phyloP scores from a whole-genome alignment of 1,140 invertebrate genomes.

The Penaeus japonicus region DNA sequence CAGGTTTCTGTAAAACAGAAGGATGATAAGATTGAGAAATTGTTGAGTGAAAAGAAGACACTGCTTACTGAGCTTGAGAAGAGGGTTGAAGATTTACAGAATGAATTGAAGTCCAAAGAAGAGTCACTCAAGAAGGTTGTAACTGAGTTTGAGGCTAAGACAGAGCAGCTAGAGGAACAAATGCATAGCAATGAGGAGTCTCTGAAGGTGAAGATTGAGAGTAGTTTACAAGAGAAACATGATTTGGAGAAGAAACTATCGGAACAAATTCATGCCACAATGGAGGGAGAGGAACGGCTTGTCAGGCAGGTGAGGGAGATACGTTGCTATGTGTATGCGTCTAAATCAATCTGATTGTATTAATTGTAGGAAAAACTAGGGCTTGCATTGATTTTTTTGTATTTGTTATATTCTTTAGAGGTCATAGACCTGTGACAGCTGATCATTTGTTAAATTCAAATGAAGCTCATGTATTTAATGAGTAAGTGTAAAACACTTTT shows the following conservation, averaged over 20 bases:
- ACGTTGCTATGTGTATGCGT: neutral
- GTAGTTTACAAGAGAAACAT: slow-evolving; percentile 30
- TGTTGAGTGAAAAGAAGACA: slow-evolving; percentile 21
- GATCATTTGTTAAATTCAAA: too few relatives aligned
- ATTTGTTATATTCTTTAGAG: too few relatives aligned
- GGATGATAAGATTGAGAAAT: slow-evolving; percentile 31
- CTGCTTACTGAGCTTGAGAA: slow-evolving; percentile 28
- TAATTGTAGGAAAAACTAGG: too few relatives aligned
- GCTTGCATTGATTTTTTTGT: too few relatives aligned
- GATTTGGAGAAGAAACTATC: neutral
- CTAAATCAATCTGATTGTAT: too few relatives aligned
- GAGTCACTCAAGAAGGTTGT: neutral
- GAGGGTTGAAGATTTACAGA: slow-evolving; percentile 25
- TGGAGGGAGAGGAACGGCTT: slow-evolving; percentile 11
- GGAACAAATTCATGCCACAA: neutral
- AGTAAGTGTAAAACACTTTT: too few relatives aligned
- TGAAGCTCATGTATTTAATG: too few relatives aligned
- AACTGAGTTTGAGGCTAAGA: neutral
- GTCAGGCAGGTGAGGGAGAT: slow-evolving; percentile 28
- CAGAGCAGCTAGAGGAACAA: slow-evolving; percentile 23
- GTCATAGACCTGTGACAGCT: too few relatives aligned
- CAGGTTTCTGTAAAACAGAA: neutral
- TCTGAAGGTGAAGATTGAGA: neutral
- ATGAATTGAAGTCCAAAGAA: slow-evolving; percentile 39
- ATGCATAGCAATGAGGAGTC: neutral